Percentiles rank a stretch among this genome's conserved stretches.
These are phyloP conservation scores for Nasonia giraulti DNA, from an alignment of 1,140 invertebrate genomes.

Conservation along the genomic window DNA sequence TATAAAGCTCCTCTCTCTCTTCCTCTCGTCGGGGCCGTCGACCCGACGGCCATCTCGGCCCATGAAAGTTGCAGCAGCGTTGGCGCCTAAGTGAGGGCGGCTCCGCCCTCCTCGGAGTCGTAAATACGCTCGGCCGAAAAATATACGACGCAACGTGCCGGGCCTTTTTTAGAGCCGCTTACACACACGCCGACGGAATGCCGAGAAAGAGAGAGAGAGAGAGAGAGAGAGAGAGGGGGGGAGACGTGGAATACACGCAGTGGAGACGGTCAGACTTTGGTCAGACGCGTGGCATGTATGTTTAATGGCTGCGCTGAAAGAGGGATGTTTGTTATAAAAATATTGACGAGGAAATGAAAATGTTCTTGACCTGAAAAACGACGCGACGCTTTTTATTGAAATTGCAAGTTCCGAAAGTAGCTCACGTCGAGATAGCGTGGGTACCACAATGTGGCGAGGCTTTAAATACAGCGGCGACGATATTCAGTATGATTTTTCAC, in stretches of 20 bases:
- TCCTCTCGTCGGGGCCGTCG: background rate
- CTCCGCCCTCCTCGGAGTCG: conserved; percentile 8
- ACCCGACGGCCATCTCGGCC: conserved; percentile 28
- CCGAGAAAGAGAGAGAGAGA: background rate
- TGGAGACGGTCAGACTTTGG: conserved; percentile 3
- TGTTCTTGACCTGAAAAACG: background rate
- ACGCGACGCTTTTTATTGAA: too few species aligned
- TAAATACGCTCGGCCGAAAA: conserved; percentile 42
- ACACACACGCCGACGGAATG: conserved; percentile 21
- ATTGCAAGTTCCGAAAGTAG: background rate
- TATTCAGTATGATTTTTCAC: too few species aligned
- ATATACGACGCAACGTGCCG: conserved; percentile 45
- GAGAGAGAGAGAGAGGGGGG: background rate
- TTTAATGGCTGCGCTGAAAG: background rate
- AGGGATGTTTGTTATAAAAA: background rate
- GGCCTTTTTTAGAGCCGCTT: conserved; percentile 46
- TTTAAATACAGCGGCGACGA: too few species aligned
- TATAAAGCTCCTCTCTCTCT: background rate
- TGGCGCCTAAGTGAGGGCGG: background rate
- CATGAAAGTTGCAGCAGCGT: conserved; percentile 48
- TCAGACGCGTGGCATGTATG: background rate
- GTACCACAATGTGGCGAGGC: too few species aligned
- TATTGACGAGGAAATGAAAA: background rate
- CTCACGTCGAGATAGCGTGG: background rate
- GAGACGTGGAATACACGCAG: background rate